Base-by-base conservation (phyloP, 2,113 vertebrate species). In the Atrichornis clamosus region DNA sequence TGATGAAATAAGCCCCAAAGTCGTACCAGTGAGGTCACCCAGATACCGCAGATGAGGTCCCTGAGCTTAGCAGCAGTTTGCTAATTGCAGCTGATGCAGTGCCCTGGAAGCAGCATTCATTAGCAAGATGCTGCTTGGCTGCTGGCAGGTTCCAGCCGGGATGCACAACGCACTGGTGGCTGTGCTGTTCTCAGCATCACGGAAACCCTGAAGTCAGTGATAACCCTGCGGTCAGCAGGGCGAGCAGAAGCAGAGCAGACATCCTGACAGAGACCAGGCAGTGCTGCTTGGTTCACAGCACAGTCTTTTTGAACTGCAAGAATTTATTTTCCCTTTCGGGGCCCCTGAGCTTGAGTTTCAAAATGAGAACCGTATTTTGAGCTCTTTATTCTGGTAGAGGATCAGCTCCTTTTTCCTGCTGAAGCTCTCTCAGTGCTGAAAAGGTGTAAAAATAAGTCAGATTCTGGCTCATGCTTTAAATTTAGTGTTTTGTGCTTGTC, bases 321-420 rank as follows among this genome's bases (percentile, higher is more conserved):
- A 68, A 75, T 87, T 93, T 70, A 13, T 86, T 95, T 86, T 95
- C 92, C 92, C 37, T 2, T 73, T 85, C 2, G 3, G 59, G 92
- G 94, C 96, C 94, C 88, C 96, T 12, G 32, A 63, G n/a, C 63
- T 88, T 37, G 46, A 82, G 50, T 95, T 90, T 47, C 53, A 50
- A 84, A 92, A 74, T 0, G 1, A 90, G 55, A 96, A 59, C 46
- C n/a, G 5, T 76, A n/a, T 92, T 88, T 62, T 59, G 50, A 92
- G 75, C 20, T 74, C 76, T 79, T 82, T 58, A 4, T 77, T 84
- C 50, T 10, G 1, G 42, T 13, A 69, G 53, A 42, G 87, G 77
- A 80, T 73, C 46, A 32, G 19, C 47, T 70, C 2, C 15, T 65
- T 70, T n/a, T 56, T 73, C 22, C 50, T 74, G 13, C 81, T 62